Evolutionary conservation across 37 sponge, comb jelly and placozoan species (phyloP).

Genomic region (Haliclona indistincta): DNA sequence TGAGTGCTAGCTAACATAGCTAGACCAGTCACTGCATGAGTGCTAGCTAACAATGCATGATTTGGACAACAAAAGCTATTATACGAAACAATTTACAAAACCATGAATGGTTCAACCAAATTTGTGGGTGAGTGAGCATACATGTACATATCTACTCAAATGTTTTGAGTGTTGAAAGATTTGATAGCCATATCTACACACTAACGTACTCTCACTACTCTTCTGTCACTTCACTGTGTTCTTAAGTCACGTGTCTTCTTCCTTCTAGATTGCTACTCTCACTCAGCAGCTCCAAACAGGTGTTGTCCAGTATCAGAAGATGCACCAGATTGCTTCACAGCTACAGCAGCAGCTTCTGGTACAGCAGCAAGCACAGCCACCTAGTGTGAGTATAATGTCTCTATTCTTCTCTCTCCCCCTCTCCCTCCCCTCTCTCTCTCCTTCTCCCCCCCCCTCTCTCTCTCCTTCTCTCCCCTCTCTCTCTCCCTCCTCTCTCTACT

Average conservation of each 20-base stretch:
- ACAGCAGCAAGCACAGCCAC: slow-evolving; percentile 18
- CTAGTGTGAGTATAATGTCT: background rate
- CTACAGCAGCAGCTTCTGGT: slow-evolving; percentile 18
- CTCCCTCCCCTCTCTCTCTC: background rate
- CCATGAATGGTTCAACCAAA: too few species aligned
- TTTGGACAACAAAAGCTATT: too few species aligned
- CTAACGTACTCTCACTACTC: background rate
- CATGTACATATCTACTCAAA: too few species aligned
- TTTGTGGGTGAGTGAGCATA: too few species aligned
- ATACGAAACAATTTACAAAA: too few species aligned
- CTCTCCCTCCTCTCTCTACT: slow-evolving; percentile 6
- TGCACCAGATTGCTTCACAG: slow-evolving; percentile 36
- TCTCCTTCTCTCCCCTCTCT: background rate
- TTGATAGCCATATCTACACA: too few species aligned
- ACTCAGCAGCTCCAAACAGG: slow-evolving; percentile 57
- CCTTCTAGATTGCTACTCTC: slow-evolving; percentile 36
- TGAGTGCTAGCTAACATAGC: too few species aligned
- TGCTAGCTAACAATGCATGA: too few species aligned
- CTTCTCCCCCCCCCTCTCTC: background rate
- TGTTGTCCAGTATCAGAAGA: slow-evolving; percentile 69
- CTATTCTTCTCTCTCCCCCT: slow-evolving; percentile 2
- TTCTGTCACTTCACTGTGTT: background rate
- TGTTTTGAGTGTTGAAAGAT: too few species aligned
- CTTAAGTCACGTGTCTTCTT: background rate
- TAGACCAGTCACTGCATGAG: too few species aligned